Evolutionary conservation across 2,888 invertebrate species (phyloP).

Genomic region (Sesia bembeciformis): DNA sequence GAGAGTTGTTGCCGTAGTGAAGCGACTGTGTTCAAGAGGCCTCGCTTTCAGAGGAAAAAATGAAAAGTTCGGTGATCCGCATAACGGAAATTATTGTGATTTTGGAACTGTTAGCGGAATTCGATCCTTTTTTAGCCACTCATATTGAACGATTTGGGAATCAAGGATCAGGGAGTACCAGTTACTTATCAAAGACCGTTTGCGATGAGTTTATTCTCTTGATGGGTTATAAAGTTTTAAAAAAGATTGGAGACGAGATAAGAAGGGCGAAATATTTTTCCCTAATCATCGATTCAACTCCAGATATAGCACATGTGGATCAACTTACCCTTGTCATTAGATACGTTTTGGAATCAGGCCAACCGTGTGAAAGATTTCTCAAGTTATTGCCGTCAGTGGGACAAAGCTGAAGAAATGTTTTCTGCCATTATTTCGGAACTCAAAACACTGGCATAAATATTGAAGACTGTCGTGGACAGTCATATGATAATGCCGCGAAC

Average conservation of each 20-base stretch:
- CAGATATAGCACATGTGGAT: slow-evolving; percentile 14
- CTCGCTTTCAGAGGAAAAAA: slow-evolving; percentile 6
- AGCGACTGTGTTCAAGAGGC: slow-evolving; percentile 6
- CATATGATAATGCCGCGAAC: slow-evolving; percentile 11
- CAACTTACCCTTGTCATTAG: slow-evolving; percentile 16
- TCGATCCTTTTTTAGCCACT: slow-evolving; percentile 19
- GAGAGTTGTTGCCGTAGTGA: slow-evolving; percentile 4
- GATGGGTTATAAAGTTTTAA: slow-evolving; percentile 17
- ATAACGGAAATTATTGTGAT: slow-evolving; percentile 23
- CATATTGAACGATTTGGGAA: slow-evolving; percentile 19
- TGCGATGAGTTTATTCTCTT: slow-evolving; percentile 25
- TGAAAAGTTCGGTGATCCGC: slow-evolving; percentile 9
- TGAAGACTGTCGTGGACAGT: slow-evolving; percentile 10
- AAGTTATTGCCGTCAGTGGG: slow-evolving; percentile 12
- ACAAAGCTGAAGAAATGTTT: slow-evolving; percentile 7
- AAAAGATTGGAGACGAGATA: slow-evolving; percentile 9
- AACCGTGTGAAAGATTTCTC: slow-evolving; percentile 1
- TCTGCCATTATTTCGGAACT: slow-evolving; percentile 2
- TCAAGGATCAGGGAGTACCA: slow-evolving; percentile 19
- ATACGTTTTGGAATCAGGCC: slow-evolving; percentile 10
- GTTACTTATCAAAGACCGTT: slow-evolving; percentile 20
- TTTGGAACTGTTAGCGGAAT: slow-evolving; percentile 22
- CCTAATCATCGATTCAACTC: slow-evolving; percentile 19
- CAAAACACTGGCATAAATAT: slow-evolving; percentile 2
- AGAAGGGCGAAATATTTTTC: slow-evolving; percentile 13